A percentile compares a stretch with the other conserved stretches of the same genome.
Evolutionary conservation across 1,140 invertebrate genomes (phyloP).

Genomic region (Drosophila saltans): DNA sequence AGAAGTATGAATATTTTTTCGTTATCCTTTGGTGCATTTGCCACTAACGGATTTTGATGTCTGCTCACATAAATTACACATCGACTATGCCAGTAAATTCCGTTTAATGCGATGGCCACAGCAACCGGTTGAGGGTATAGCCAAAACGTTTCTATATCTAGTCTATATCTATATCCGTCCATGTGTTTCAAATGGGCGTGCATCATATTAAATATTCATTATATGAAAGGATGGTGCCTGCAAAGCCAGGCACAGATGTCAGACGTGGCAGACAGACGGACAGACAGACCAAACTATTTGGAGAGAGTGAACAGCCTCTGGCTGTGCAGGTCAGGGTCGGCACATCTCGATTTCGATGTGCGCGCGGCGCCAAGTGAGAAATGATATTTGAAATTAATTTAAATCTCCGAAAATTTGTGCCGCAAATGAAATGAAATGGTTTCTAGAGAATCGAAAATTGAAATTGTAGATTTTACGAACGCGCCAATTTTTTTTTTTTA

Average conservation of each 20-base stretch:
- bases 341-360: conserved; percentile 1
- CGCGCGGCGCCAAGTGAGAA: conserved; percentile 55
- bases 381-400: conserved; percentile 80
- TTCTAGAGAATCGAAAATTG: conserved; percentile 44
- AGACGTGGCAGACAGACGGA: conserved; percentile 16
- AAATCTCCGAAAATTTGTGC: conserved; percentile 70
- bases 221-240: conserved; percentile 37
- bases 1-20: conserved; percentile 3
- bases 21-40: neutral
- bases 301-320: conserved; percentile 3
- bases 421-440: conserved; percentile 48
- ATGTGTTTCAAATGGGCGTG: conserved; percentile 40
- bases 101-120: conserved; percentile 50
- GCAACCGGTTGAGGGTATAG: conserved; percentile 49
- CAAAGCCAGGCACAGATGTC: neutral
- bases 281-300: conserved; percentile 1
- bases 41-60: conserved; percentile 38
- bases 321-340: conserved; percentile 45
- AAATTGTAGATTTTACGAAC: conserved; percentile 10
- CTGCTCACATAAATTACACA: conserved; percentile 47
- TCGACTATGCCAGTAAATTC: conserved; percentile 58
- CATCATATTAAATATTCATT: conserved; percentile 77
- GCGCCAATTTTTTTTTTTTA: conserved; percentile 4
- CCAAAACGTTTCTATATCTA: conserved; percentile 20
- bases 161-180: neutral